phyloP scores from a whole-genome alignment of 2,113 vertebrate species.

The Lamprologus callipterus region DNA sequence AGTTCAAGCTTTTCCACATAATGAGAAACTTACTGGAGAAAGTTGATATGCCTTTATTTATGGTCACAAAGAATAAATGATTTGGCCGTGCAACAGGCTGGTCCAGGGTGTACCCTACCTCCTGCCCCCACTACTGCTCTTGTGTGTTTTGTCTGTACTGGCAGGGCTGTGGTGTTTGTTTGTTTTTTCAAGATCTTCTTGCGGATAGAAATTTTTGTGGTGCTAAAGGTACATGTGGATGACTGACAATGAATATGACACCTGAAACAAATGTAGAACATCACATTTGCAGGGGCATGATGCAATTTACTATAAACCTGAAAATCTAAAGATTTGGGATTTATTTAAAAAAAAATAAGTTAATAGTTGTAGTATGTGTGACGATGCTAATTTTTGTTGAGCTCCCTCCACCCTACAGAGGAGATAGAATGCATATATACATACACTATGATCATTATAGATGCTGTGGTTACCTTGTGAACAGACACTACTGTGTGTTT shows the following conservation, averaged over 20 bases:
- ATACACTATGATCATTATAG: neutral
- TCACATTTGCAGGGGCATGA: neutral
- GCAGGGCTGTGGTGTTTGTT: neutral
- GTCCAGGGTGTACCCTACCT: neutral
- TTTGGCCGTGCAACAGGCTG: neutral
- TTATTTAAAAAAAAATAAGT: rapidly evolving
- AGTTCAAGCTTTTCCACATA: neutral
- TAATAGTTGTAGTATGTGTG: neutral
- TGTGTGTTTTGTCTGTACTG: neutral
- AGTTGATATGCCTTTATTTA: neutral
- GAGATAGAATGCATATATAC: neutral
- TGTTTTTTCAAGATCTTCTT: neutral
- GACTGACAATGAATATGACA: neutral
- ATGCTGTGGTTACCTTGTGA: neutral
- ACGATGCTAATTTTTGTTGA: neutral
- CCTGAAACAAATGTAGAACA: neutral
- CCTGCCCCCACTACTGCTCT: neutral
- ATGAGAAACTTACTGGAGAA: neutral
- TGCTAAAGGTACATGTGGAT: neutral
- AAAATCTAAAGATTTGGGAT: neutral
- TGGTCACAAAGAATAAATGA: neutral
- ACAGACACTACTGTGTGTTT: neutral
- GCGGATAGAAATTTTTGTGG: neutral
- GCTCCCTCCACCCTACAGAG: neutral
- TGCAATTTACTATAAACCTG: neutral